phyloP scores from a whole-genome alignment of 1,140 invertebrate genomes.

The Aphidius gifuensis region DNA sequence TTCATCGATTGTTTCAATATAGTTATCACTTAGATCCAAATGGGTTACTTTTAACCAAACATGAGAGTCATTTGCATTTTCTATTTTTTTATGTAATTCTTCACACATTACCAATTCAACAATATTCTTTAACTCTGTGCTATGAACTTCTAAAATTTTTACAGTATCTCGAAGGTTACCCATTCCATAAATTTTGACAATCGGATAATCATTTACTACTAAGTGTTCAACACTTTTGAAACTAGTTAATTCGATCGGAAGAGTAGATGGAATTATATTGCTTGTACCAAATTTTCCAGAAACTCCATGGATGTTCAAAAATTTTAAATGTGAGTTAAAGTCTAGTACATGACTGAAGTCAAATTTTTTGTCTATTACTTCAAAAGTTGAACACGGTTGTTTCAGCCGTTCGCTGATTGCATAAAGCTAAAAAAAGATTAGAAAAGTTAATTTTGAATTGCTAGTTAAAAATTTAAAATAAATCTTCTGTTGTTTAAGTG shows the following conservation, averaged over 20 bases:
- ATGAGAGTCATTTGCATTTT: slow-evolving; percentile 50
- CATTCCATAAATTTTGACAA: slow-evolving; percentile 65
- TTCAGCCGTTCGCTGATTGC: slow-evolving; percentile 84
- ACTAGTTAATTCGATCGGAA: slow-evolving; percentile 74
- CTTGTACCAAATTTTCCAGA: slow-evolving; percentile 66
- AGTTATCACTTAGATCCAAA: slow-evolving; percentile 78
- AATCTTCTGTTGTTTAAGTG: no score
- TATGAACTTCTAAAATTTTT: slow-evolving; percentile 59
- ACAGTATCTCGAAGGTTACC: slow-evolving; percentile 70
- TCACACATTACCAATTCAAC: slow-evolving; percentile 77
- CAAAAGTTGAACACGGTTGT: slow-evolving; percentile 74
- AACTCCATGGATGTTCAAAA: slow-evolving; percentile 68
- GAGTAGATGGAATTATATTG: slow-evolving; percentile 77
- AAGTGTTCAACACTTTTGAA: slow-evolving; percentile 72
- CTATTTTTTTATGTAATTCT: slow-evolving; percentile 61
- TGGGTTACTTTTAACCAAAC: slow-evolving; percentile 53
- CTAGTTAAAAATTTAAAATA: no score
- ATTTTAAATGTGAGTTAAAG: slow-evolving; percentile 73
- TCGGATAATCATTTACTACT: slow-evolving; percentile 61
- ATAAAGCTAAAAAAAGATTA: slow-evolving; percentile 68
- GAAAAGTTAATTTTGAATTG: slow-evolving; percentile 1
- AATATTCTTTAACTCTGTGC: slow-evolving; percentile 61
- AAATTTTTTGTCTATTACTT: slow-evolving; percentile 66
- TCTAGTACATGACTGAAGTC: slow-evolving; percentile 90
- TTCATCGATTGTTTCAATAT: slow-evolving; percentile 73